Evolutionary conservation across 2,888 invertebrate species (phyloP).

Genomic region (Perithous albicinctus): DNA sequence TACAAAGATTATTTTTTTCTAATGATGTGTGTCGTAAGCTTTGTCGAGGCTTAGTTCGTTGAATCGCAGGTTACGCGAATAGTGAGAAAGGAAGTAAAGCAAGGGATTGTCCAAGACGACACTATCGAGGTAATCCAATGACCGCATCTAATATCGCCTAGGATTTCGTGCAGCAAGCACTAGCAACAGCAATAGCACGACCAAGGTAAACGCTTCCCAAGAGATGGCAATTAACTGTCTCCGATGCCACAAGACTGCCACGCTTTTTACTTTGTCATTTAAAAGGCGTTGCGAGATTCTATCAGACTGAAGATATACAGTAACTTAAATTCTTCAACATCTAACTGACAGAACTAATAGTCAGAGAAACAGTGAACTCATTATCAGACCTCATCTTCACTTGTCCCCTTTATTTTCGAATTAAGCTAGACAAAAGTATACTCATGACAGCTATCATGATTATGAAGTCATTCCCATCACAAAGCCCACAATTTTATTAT

Average conservation of each 20-base stretch:
- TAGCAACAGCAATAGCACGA: conserved; percentile 46
- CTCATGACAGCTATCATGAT: neutral
- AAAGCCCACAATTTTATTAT: neutral
- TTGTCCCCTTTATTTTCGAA: neutral
- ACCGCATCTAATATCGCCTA: conserved; percentile 35
- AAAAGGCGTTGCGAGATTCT: conserved; percentile 48
- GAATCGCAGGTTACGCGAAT: conserved; percentile 12
- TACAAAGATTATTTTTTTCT: no score
- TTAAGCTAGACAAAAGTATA: neutral
- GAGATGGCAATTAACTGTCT: conserved; percentile 64
- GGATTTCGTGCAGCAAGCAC: conserved; percentile 22
- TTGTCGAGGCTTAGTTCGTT: conserved; percentile 4
- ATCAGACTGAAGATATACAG: conserved; percentile 28
- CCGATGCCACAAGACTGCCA: conserved; percentile 21
- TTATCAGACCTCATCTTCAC: neutral
- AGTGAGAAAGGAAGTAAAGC: conserved; percentile 22
- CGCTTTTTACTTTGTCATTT: conserved; percentile 61
- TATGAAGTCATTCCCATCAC: neutral
- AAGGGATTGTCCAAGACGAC: conserved; percentile 26
- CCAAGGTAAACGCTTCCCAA: conserved; percentile 47
- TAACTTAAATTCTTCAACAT: conserved; percentile 34
- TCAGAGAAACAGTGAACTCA: neutral
- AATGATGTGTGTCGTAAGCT: neutral
- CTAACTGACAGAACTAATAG: conserved; percentile 7
- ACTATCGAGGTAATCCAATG: conserved; percentile 55